Evolutionary conservation across 2,113 vertebrate species (phyloP).

Genomic region (Pionites leucogaster): DNA sequence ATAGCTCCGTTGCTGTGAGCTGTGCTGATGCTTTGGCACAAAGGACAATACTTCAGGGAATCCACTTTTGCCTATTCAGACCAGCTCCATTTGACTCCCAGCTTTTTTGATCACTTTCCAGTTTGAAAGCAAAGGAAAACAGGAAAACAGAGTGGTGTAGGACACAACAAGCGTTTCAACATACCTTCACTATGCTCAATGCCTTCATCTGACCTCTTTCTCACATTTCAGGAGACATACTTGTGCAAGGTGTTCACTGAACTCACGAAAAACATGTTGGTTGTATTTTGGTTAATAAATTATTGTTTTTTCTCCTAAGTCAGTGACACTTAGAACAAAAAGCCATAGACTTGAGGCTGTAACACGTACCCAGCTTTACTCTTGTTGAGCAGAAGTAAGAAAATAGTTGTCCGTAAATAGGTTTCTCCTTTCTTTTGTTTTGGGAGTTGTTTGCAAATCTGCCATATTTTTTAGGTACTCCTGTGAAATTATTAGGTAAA

Average conservation of each 20-base stretch:
- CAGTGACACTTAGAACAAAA: background rate
- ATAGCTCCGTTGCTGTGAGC: fast-evolving
- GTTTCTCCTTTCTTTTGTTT: background rate
- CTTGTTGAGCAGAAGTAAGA: background rate
- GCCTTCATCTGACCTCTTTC: background rate
- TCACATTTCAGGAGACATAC: fast-evolving
- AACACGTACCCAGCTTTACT: background rate
- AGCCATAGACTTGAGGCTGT: fast-evolving
- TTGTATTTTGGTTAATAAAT: background rate
- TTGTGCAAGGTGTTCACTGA: background rate
- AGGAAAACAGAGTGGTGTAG: background rate
- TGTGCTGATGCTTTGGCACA: background rate
- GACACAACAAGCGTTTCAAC: background rate
- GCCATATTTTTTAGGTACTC: background rate
- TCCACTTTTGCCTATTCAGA: background rate
- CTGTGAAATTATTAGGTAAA: background rate
- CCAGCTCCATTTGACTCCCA: background rate
- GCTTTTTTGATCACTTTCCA: background rate
- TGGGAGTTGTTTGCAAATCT: background rate
- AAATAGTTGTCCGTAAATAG: background rate
- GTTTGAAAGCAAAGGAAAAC: background rate
- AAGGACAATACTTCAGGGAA: background rate
- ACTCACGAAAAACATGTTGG: background rate
- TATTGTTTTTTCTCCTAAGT: background rate
- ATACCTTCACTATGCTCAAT: background rate